These are phyloP conservation scores for Blastobasis lacticolella DNA, from an alignment of 2,888 invertebrate species.

Conservation along the genomic window DNA sequence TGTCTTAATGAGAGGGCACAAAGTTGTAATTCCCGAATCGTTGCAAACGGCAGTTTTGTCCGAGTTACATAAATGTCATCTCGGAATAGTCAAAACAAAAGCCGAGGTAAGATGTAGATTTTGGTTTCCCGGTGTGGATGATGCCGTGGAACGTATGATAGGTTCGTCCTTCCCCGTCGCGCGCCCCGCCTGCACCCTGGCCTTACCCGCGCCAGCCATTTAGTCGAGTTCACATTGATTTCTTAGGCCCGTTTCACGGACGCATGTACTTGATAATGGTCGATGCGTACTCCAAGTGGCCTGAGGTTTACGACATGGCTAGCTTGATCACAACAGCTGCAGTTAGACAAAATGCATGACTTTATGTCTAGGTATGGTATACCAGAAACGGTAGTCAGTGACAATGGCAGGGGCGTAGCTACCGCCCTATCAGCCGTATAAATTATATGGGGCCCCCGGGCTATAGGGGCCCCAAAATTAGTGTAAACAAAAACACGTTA, in stretches of 20 bases:
- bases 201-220: too few species aligned
- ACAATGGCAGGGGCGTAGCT: too few species aligned
- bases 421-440: too few species aligned
- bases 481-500: too few species aligned
- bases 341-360: background rate
- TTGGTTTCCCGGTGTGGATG: slow-evolving; percentile 10
- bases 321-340: background rate
- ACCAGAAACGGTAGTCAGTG: slow-evolving; percentile 5
- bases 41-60: slow-evolving; percentile 8
- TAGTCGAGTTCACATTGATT: slow-evolving; percentile 9
- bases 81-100: slow-evolving; percentile 22
- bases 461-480: too few species aligned
- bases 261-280: slow-evolving; percentile 9
- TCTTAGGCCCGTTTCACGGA: slow-evolving; percentile 6
- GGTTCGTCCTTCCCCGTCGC: background rate
- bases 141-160: slow-evolving; percentile 14
- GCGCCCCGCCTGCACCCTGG: too few species aligned
- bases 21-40: slow-evolving; percentile 16
- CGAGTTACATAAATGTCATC: slow-evolving; percentile 16
- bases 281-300: slow-evolving; percentile 10
- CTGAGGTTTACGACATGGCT: slow-evolving; percentile 2
- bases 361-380: slow-evolving; percentile 8
- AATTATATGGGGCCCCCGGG: too few species aligned
- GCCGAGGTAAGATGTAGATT: slow-evolving; percentile 19
- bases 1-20: slow-evolving; percentile 18